Base-by-base conservation (phyloP, 2,888 invertebrate genomes). In the Oscheius sp. region DNA sequence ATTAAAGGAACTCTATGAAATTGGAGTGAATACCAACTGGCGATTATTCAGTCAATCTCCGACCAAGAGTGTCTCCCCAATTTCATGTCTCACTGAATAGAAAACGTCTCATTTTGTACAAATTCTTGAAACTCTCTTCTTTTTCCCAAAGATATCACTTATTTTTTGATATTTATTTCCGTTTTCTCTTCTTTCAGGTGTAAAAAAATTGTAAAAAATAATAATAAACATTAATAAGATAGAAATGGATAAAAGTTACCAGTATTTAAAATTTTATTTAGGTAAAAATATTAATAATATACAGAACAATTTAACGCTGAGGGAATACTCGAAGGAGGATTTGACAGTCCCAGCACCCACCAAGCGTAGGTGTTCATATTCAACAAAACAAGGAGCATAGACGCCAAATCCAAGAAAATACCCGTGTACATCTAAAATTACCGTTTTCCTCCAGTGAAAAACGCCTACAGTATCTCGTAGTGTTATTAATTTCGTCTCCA, bases 321-420 rank as follows among this genome's bases (percentile, higher is more conserved):
- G 21, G 61, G 61, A 5, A 18, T n/a, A 18, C 21, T 13, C 0
- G 49, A 35, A 27, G 69, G 69, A 27, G 61, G 23, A 18, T 61
- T n/a, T 9, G 43, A 43, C 23, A 83, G 70, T 12, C 74, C 76
- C 74, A 80, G 79, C 2, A 80, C 64, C 68, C 78, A 79, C 49
- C 74, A 77, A 16, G 81, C 80, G 75, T 75, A 80, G 13, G 83
- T 80, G 74, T 80, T 80, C 76, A 77, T 77, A 73, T 80, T 80
- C 23, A 83, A 56, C 1, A 80, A 69, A 1, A 80, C 81, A 27
- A 81, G 75, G 2, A 74, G 23, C 23, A 83, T 77, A 68, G 80
- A 76, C 2, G 76, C 49, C 21, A 80, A 75, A 72, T 83, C 79
- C 35, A 83, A 73, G 16, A 81, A 69, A 41, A 80, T 77, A 2